Percentiles rank a stretch among this genome's conserved stretches.
phyloP scores from a whole-genome alignment of 2,888 invertebrate genomes.

The Pandemis heparana region DNA sequence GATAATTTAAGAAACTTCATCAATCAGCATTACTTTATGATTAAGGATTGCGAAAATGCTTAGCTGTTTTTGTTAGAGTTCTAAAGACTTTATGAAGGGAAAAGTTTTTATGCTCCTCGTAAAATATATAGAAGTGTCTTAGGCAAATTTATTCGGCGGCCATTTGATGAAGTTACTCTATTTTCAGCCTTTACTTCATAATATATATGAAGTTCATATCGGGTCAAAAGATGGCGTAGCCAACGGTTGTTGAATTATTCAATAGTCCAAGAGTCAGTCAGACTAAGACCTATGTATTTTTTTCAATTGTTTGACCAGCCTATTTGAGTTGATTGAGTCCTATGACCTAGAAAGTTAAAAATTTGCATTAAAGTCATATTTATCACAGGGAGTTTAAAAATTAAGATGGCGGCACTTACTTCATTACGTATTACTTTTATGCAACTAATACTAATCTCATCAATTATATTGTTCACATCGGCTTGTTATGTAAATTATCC shows the following conservation, averaged over 20 bases:
- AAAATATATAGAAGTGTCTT: background rate
- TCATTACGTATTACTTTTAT: background rate
- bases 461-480: background rate
- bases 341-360: no score
- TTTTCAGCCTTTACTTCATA: background rate
- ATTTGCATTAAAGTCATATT: no score
- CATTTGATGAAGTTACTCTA: background rate
- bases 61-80: background rate
- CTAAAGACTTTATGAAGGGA: background rate
- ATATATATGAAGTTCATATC: no score
- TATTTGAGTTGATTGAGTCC: no score
- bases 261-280: background rate
- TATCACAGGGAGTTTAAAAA: no score
- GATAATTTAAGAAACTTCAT: background rate
- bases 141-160: background rate
- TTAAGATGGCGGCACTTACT: background rate
- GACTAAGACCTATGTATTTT: no score
- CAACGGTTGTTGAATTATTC: background rate
- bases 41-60: background rate
- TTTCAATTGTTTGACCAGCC: no score
- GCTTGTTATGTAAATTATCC: constrained; percentile 24
- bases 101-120: background rate
- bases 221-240: background rate
- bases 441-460: background rate
- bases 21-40: background rate